phyloP scores from a whole-genome alignment of 2,797 vertebrate genomes.

The Anableps anableps region DNA sequence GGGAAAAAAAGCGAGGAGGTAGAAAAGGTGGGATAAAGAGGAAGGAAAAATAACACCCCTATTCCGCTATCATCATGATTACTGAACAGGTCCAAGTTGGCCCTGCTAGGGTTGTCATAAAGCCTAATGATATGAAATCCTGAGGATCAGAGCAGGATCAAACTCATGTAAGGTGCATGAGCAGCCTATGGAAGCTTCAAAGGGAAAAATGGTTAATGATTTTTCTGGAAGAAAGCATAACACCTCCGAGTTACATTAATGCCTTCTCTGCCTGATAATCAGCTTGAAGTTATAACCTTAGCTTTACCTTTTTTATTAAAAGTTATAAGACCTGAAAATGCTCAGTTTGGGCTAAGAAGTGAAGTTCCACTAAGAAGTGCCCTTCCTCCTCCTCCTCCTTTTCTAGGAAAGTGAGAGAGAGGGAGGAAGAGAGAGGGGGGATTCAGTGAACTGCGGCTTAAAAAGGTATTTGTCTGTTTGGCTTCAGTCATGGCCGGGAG shows the following conservation, averaged over 20 bases:
- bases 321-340: slow-evolving; percentile 1
- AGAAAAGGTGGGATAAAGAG: slow-evolving; percentile 10
- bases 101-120: slow-evolving; percentile 23
- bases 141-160: slow-evolving; percentile 46
- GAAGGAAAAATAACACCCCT: not conserved
- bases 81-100: slow-evolving; percentile 21
- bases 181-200: slow-evolving; percentile 50
- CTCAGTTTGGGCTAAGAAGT: not conserved
- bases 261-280: not conserved
- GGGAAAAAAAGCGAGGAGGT: not conserved
- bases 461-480: slow-evolving; percentile 69
- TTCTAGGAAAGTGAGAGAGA: slow-evolving; percentile 13
- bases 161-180: slow-evolving; percentile 48
- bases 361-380: slow-evolving; percentile 11
- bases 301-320: slow-evolving; percentile 13
- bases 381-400: slow-evolving; percentile 22
- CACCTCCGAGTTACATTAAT: slow-evolving; percentile 24
- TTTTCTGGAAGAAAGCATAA: slow-evolving; percentile 7
- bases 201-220: slow-evolving; percentile 41
- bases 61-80: slow-evolving; percentile 36
- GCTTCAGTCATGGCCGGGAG: slow-evolving; percentile 81
- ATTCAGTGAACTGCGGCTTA: slow-evolving; percentile 24
- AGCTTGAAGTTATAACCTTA: not conserved
- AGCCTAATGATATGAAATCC: slow-evolving; percentile 31
- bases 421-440: slow-evolving; percentile 4